These are phyloP conservation scores for Macrophya alboannulata DNA, from an alignment of 2,888 invertebrate genomes.

Conservation along the genomic window DNA sequence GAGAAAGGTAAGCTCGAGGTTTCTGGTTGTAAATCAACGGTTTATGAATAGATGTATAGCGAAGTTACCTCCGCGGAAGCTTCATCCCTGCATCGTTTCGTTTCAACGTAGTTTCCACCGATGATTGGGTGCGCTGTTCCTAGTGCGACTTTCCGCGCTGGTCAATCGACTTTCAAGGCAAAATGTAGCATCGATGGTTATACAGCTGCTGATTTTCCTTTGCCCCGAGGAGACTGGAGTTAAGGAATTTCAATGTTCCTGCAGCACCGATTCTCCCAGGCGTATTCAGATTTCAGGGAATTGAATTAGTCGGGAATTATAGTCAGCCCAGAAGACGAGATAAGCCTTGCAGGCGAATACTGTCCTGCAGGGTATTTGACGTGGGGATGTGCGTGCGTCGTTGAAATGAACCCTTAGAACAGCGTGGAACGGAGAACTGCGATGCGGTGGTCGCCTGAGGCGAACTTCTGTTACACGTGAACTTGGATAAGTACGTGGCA, in stretches of 20 bases:
- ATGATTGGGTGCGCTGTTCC: slow-evolving; percentile 58
- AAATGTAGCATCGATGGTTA: neutral
- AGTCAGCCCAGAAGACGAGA: slow-evolving; percentile 27
- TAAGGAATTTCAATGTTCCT: neutral
- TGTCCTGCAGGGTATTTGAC: slow-evolving; percentile 45
- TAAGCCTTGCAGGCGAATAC: slow-evolving; percentile 43
- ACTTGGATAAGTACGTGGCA: slow-evolving; percentile 55
- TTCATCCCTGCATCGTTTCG: slow-evolving; percentile 1
- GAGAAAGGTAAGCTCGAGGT: slow-evolving; percentile 58
- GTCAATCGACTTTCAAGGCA: neutral
- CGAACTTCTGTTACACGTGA: slow-evolving; percentile 53
- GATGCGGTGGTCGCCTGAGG: slow-evolving; percentile 35
- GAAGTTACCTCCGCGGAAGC: slow-evolving; percentile 60
- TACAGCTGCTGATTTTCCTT: neutral
- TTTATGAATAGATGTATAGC: slow-evolving; percentile 68
- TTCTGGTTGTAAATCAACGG: slow-evolving; percentile 76
- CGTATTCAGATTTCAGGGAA: slow-evolving; percentile 28
- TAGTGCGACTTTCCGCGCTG: neutral
- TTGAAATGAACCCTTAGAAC: slow-evolving; percentile 29
- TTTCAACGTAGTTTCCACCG: slow-evolving; percentile 63
- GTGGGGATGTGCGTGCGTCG: slow-evolving; percentile 49
- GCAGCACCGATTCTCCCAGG: neutral
- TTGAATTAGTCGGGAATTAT: slow-evolving; percentile 48
- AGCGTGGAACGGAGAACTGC: neutral
- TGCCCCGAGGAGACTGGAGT: neutral